A percentile compares a stretch with the other conserved stretches of the same genome.
Evolutionary conservation across 2,797 vertebrate species (phyloP).

Genomic region (Mareca penelope): DNA sequence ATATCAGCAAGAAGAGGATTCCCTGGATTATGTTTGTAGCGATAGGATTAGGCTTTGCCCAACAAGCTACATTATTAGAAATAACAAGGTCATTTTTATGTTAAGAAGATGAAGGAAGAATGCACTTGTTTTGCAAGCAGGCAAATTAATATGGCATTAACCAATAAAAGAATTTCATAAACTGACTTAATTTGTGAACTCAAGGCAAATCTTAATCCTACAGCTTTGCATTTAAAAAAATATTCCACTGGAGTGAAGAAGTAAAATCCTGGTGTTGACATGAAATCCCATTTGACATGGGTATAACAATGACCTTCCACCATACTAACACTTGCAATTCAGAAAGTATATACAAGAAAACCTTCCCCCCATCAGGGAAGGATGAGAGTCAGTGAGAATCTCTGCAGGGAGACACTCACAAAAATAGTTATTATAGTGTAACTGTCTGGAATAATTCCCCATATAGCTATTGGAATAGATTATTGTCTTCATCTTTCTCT

Average conservation of each 20-base stretch:
- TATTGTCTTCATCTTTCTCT: not conserved
- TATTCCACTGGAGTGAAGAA: not conserved
- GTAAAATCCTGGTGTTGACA: not conserved
- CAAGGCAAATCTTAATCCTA: constrained; percentile 11
- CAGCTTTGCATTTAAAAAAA: not conserved
- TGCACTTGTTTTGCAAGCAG: not conserved
- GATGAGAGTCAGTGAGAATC: not conserved
- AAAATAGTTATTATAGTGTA: not conserved
- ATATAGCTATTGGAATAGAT: not conserved
- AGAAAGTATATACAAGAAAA: not conserved
- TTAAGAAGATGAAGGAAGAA: constrained; percentile 39
- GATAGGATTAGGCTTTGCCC: constrained; percentile 45
- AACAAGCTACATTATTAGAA: constrained; percentile 34
- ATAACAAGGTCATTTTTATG: constrained; percentile 52
- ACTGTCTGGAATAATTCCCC: not conserved
- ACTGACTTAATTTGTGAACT: constrained; percentile 20
- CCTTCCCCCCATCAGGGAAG: not conserved
- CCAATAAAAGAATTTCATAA: constrained; percentile 13
- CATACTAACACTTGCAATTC: not conserved
- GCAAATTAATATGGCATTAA: constrained; percentile 60
- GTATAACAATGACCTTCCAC: not conserved
- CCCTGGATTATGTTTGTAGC: constrained; percentile 10
- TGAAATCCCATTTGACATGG: not conserved
- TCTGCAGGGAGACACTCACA: not conserved
- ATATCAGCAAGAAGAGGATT: constrained; percentile 37